Conservation (phyloP, 1,140 invertebrate species). For the Leptoteleia sp. region DNA sequence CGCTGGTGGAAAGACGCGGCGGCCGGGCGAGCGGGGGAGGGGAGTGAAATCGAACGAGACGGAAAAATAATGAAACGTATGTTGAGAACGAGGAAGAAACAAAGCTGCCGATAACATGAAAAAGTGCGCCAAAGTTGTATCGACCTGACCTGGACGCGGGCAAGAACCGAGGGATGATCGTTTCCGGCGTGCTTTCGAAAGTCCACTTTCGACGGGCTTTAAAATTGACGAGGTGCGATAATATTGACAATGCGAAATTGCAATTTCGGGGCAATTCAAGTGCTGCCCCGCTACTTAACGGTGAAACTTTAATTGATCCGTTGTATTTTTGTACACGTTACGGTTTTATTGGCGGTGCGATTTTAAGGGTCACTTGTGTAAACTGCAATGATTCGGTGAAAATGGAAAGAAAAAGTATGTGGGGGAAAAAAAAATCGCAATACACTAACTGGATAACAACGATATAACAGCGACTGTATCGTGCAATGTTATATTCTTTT, state of each 20-base stretch:
- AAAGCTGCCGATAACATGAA: constrained; percentile 64
- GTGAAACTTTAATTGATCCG: constrained; percentile 14
- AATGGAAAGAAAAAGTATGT: too few relatives aligned
- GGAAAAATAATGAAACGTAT: constrained; percentile 36
- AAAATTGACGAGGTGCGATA: constrained; percentile 45
- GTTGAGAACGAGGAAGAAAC: constrained; percentile 39
- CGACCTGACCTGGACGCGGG: constrained; percentile 37
- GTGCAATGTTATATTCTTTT: too few relatives aligned
- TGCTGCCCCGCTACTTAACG: background rate
- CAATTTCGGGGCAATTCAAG: constrained; percentile 19
- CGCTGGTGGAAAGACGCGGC: constrained; percentile 27
- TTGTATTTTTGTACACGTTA: constrained; percentile 7
- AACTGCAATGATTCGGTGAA: too few relatives aligned
- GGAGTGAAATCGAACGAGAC: constrained; percentile 13
- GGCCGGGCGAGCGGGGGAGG: too few relatives aligned
- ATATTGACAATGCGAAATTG: constrained; percentile 46
- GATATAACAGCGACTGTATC: too few relatives aligned
- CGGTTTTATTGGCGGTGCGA: too few relatives aligned
- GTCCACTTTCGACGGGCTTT: constrained; percentile 26
- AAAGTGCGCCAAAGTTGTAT: constrained; percentile 57
- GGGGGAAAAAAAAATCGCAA: too few relatives aligned
- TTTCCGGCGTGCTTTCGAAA: constrained; percentile 31
- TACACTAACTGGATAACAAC: too few relatives aligned
- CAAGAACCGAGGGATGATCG: constrained; percentile 32
- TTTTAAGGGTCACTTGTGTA: too few relatives aligned